A percentile compares a stretch with the other conserved stretches of the same genome.
Evolutionary conservation across 2,888 invertebrate species (phyloP).

Genomic region (Andrena hattorfiana): DNA sequence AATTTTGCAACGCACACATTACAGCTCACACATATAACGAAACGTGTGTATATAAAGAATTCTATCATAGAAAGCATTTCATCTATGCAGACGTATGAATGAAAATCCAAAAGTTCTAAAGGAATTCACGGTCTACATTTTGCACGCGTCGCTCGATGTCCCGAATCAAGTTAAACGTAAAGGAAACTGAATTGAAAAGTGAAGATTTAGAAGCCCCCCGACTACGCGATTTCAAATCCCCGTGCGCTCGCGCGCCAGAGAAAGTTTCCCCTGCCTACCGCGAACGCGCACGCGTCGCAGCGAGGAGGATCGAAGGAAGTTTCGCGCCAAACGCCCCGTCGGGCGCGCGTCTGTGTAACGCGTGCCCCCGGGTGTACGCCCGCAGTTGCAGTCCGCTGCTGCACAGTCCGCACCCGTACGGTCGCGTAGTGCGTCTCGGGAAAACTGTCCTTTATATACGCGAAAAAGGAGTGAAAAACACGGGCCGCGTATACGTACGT

Average conservation of each 20-base stretch:
- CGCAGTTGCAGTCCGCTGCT: conserved; percentile 63
- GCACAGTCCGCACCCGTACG: conserved; percentile 64
- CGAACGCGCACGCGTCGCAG: neutral
- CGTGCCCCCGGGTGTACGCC: conserved; percentile 63
- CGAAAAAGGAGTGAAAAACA: conserved; percentile 9
- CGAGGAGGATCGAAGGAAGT: conserved; percentile 1
- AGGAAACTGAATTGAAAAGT: no score
- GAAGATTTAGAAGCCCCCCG: no score
- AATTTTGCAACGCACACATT: neutral
- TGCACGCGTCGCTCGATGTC: no score
- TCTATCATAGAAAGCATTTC: no score
- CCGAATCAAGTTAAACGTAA: no score
- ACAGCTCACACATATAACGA: no score
- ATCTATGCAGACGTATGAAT: no score
- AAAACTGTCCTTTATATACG: conserved; percentile 42
- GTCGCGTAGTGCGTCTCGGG: conserved; percentile 49
- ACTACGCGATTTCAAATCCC: neutral
- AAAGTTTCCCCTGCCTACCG: neutral
- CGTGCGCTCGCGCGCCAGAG: neutral
- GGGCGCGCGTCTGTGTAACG: conserved; percentile 40
- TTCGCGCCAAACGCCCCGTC: conserved; percentile 26
- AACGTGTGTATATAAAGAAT: no score
- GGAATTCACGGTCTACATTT: no score
- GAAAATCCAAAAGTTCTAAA: no score
- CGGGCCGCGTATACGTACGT: conserved; percentile 8